A percentile compares a stretch with the other conserved stretches of the same genome.
These are phyloP conservation scores for Luperina nickerlii DNA, from an alignment of 2,888 invertebrate species.

Conservation along the genomic window DNA sequence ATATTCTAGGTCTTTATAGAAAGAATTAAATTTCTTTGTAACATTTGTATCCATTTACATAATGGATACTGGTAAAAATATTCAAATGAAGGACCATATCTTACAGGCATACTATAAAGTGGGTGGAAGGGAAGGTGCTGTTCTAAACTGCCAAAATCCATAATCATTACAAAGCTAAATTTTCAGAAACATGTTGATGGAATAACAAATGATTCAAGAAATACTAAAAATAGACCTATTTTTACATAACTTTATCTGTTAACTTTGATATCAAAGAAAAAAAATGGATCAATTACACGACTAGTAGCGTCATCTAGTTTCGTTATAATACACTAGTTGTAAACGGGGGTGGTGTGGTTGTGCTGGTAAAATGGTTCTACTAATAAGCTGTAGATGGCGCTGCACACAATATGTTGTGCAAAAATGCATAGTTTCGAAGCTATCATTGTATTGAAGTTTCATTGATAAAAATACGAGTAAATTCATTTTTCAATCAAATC, in stretches of 20 bases:
- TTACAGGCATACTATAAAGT: not conserved
- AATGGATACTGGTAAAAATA: not conserved
- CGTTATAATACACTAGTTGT: not conserved
- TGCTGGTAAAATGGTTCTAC: not conserved
- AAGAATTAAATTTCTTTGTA: not conserved
- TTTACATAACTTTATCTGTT: constrained; percentile 23
- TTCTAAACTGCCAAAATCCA: not conserved
- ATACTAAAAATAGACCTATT: not conserved
- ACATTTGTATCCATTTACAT: not conserved
- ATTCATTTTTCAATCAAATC: too few relatives aligned
- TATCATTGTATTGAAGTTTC: too few relatives aligned
- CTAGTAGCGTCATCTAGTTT: constrained; percentile 41
- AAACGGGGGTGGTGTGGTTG: not conserved
- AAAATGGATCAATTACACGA: not conserved
- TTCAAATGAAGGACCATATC: not conserved
- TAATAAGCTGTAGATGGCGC: constrained; percentile 42
- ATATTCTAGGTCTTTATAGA: not conserved
- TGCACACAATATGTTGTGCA: not conserved
- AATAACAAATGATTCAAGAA: not conserved
- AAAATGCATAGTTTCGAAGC: too few relatives aligned
- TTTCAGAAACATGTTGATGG: not conserved
- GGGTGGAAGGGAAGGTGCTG: not conserved
- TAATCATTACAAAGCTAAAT: not conserved
- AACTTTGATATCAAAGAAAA: constrained; percentile 28
- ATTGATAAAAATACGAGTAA: too few relatives aligned